Percentiles rank a stretch among this genome's conserved stretches.
Evolutionary conservation across 2,113 vertebrate genomes (phyloP).

Genomic region (Chloroceryle aenea): DNA sequence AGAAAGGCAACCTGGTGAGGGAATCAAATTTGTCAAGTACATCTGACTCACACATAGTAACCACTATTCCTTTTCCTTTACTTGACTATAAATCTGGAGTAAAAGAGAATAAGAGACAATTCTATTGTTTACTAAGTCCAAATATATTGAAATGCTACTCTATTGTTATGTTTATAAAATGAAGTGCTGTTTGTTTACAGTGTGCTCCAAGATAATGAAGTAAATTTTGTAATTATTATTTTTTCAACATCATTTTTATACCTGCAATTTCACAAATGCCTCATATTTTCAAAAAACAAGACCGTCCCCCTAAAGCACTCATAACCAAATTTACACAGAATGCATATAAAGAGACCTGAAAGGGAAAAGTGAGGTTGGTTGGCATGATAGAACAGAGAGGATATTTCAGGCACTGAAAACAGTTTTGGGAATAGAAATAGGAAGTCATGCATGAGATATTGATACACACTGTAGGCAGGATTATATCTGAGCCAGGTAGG

Average conservation of each 20-base stretch:
- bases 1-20: background rate
- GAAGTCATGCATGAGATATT: background rate
- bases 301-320: background rate
- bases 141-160: background rate
- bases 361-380: background rate
- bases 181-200: background rate
- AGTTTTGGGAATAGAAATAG: background rate
- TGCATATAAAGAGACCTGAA: background rate
- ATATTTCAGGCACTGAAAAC: background rate
- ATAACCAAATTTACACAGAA: background rate
- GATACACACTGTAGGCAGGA: background rate
- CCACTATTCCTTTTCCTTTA: background rate
- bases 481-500: background rate
- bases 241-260: background rate
- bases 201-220: background rate
- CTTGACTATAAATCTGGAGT: background rate
- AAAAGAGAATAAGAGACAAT: background rate
- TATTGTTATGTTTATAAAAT: background rate
- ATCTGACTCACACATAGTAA: background rate
- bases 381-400: background rate
- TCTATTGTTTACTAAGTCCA: background rate
- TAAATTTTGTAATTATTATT: background rate
- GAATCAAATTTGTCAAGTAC: background rate
- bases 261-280: background rate
- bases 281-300: background rate